phyloP scores from a whole-genome alignment of 2,113 vertebrate species.

The Leptocoma aspasia region DNA sequence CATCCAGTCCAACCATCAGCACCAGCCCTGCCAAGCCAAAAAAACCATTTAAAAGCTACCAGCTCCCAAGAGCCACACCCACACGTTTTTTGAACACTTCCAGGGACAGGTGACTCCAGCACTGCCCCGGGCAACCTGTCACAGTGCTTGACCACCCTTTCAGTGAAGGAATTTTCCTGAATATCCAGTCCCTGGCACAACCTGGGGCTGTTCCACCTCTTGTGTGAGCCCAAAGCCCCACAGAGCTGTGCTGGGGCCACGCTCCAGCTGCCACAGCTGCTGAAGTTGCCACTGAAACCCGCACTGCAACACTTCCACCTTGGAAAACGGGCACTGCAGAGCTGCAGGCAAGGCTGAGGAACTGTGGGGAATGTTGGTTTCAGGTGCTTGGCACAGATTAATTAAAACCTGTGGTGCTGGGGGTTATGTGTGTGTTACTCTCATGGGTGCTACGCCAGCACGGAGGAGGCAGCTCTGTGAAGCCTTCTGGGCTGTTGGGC shows the following conservation, averaged over 20 bases:
- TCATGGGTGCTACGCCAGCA: background rate
- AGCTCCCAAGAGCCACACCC: background rate
- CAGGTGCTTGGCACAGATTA: background rate
- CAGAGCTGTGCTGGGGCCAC: accelerated
- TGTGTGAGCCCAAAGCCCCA: background rate
- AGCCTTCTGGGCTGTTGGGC: background rate
- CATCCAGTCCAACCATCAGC: background rate
- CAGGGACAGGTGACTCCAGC: background rate
- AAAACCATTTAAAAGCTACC: accelerated
- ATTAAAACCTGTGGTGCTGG: background rate
- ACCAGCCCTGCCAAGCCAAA: background rate
- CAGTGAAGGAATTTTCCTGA: too few relatives aligned
- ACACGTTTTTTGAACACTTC: accelerated
- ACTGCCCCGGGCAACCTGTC: background rate
- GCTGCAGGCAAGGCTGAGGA: background rate
- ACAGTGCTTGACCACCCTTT: background rate
- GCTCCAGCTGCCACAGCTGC: background rate
- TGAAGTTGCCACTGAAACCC: background rate
- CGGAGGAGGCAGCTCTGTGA: background rate
- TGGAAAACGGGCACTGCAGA: background rate
- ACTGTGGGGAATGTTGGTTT: accelerated
- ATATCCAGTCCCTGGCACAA: background rate
- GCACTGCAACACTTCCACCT: background rate
- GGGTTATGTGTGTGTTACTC: background rate
- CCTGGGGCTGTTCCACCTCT: background rate